phyloP scores from a whole-genome alignment of 92 coral and sea anemone genomes.

The Zoanthus sociatus region DNA sequence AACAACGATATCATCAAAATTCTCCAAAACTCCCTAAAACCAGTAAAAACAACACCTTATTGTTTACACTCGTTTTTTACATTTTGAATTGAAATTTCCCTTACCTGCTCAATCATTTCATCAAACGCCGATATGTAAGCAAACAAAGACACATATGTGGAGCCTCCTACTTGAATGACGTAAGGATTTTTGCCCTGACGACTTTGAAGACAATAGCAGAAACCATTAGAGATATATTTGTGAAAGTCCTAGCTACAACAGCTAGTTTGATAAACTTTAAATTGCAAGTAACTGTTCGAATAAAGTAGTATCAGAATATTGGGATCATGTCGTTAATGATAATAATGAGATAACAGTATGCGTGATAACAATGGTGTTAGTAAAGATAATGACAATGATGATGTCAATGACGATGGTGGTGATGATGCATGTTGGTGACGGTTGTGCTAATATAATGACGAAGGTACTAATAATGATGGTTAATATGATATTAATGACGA shows the following conservation, averaged over 20 bases:
- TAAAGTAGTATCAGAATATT: too few relatives aligned
- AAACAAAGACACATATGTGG: slow-evolving; percentile 40
- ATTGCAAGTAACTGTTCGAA: too few relatives aligned
- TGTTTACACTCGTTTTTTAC: too few relatives aligned
- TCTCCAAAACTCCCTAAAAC: slow-evolving; percentile 37
- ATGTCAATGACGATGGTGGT: too few relatives aligned
- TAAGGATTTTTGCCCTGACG: slow-evolving; percentile 30
- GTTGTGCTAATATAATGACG: too few relatives aligned
- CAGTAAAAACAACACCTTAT: background rate
- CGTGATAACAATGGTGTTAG: too few relatives aligned
- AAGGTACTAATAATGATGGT: too few relatives aligned
- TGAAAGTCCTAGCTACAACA: background rate
- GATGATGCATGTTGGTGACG: too few relatives aligned
- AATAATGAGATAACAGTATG: too few relatives aligned
- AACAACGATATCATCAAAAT: slow-evolving; percentile 52
- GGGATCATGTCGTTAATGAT: too few relatives aligned
- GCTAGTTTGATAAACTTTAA: background rate
- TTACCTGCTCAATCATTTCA: slow-evolving; percentile 55
- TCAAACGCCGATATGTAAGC: slow-evolving; percentile 51
- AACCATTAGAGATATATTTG: background rate
- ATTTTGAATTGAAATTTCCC: background rate
- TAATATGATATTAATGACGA: too few relatives aligned
- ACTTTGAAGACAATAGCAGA: background rate
- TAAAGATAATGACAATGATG: too few relatives aligned
- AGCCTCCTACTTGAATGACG: slow-evolving; percentile 50